A percentile compares a stretch with the other conserved stretches of the same genome.
Conservation (phyloP, 2,113 vertebrate species). For the Dolichallabes microphthalmus region DNA sequence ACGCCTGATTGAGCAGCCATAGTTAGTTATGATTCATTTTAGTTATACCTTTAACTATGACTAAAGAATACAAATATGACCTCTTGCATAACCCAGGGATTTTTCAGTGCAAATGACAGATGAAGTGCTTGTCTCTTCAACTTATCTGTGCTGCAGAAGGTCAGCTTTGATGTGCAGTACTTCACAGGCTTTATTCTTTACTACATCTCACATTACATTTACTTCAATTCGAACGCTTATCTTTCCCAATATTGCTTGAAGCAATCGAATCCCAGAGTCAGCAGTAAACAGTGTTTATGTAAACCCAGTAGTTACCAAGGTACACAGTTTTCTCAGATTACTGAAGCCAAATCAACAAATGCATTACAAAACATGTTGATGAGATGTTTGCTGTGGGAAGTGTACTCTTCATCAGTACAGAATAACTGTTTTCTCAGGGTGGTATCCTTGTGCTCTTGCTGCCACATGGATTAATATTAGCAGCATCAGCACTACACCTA, state of each 20-base stretch:
- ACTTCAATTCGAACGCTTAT: background rate
- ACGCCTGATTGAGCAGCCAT: background rate
- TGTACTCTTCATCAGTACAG: background rate
- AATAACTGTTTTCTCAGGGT: slow-evolving; percentile 18
- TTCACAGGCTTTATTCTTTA: slow-evolving; percentile 44
- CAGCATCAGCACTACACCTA: slow-evolving; percentile 21
- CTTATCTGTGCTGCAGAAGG: slow-evolving; percentile 12
- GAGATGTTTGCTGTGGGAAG: slow-evolving; percentile 2
- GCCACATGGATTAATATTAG: slow-evolving; percentile 17
- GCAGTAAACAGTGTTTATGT: background rate
- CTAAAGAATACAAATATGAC: background rate
- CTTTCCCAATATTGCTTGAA: background rate
- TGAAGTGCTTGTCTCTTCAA: slow-evolving; percentile 32
- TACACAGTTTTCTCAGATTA: background rate
- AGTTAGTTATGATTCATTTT: background rate
- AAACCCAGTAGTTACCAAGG: background rate
- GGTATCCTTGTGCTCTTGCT: background rate
- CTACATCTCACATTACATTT: slow-evolving; percentile 6
- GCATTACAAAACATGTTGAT: slow-evolving; percentile 23
- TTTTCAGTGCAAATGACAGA: slow-evolving; percentile 46
- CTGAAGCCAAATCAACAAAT: background rate
- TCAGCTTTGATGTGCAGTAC: slow-evolving; percentile 31
- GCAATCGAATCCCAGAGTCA: background rate
- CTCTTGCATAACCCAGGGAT: slow-evolving; percentile 22
- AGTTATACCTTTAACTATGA: slow-evolving; percentile 17